These are phyloP conservation scores for Chaenocephalus aceratus DNA, from an alignment of 2,113 vertebrate species.

Conservation along the genomic window DNA sequence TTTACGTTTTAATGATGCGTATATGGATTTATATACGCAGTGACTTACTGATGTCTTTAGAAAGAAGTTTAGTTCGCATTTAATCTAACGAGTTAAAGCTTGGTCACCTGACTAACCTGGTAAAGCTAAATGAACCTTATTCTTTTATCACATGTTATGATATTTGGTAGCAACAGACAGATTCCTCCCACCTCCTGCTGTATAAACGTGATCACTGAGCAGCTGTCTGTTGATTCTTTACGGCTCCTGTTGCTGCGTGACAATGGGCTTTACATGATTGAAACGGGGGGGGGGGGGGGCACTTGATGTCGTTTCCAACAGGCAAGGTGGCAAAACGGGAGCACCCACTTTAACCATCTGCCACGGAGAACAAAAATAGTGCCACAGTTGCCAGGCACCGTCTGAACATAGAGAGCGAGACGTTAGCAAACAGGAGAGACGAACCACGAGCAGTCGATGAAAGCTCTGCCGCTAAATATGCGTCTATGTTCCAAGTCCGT, in stretches of 20 bases:
- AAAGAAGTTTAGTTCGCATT: no score
- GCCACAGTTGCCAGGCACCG: slow-evolving; percentile 65
- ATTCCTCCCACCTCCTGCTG: not conserved
- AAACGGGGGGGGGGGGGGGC: slow-evolving; percentile 51
- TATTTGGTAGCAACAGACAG: accelerated
- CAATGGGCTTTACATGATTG: slow-evolving; percentile 47
- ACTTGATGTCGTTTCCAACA: slow-evolving; percentile 73
- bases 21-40: no score
- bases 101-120: no score
- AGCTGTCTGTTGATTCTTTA: slow-evolving; percentile 11
- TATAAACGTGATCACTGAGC: no score
- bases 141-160: not conserved
- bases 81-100: no score
- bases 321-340: slow-evolving; percentile 66
- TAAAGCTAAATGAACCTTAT: no score
- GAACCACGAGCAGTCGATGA: not conserved
- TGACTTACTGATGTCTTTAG: no score
- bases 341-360: slow-evolving; percentile 79
- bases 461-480: no score
- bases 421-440: slow-evolving; percentile 31
- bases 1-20: no score
- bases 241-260: slow-evolving; percentile 66
- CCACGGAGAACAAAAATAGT: slow-evolving; percentile 76
- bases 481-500: not conserved
- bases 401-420: slow-evolving; percentile 50